A percentile compares a stretch with the other conserved stretches of the same genome.
phyloP scores from a whole-genome alignment of 2,797 vertebrate genomes.

The Enteromius viviparus region DNA sequence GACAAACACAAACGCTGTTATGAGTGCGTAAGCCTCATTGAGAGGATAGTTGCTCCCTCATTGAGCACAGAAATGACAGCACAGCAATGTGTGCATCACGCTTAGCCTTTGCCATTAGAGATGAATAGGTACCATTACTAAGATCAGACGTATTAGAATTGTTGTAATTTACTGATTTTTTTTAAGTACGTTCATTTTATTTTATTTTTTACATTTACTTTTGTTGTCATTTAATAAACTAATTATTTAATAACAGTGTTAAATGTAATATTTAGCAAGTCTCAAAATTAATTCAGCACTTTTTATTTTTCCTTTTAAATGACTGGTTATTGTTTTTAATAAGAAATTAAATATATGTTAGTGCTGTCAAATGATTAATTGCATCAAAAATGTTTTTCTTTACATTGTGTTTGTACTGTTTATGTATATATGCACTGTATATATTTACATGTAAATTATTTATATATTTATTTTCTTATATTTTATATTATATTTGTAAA shows the following conservation, averaged over 20 bases:
- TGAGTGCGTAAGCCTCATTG: conserved; percentile 43
- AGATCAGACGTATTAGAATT: background rate
- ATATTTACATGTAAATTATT: no score
- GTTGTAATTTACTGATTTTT: background rate
- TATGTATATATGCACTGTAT: no score
- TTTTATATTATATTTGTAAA: no score
- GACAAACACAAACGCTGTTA: conserved; percentile 60
- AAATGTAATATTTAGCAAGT: background rate
- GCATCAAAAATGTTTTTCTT: no score
- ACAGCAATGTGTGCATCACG: conserved; percentile 12
- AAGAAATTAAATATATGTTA: no score
- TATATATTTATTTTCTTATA: no score
- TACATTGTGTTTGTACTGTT: no score
- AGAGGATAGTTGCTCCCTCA: conserved; percentile 22
- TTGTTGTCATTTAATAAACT: background rate
- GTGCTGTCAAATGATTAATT: no score
- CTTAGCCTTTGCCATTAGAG: background rate
- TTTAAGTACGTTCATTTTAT: background rate
- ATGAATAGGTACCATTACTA: background rate
- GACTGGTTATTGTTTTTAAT: background rate
- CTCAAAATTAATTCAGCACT: background rate
- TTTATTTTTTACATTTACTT: background rate
- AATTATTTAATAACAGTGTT: background rate
- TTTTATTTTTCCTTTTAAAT: background rate
- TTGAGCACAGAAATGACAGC: conserved; percentile 22